Evolutionary conservation across 2,888 invertebrate species (phyloP).

Genomic region (Corythucha ciliata): DNA sequence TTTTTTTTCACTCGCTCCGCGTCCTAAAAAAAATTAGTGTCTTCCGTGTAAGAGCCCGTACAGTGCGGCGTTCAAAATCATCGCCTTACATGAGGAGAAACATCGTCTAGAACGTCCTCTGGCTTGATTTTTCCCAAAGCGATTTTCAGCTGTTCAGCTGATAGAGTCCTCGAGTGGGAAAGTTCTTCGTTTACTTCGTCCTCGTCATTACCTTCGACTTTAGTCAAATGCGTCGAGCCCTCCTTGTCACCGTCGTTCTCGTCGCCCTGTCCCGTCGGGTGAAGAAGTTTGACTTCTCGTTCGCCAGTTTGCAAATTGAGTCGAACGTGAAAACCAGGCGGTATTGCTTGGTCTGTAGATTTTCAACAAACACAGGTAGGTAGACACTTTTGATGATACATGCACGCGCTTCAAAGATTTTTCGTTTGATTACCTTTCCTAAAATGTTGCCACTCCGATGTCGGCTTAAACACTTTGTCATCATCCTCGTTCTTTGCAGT

Average conservation of each 20-base stretch:
- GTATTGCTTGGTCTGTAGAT: constrained; percentile 56
- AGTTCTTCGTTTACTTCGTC: constrained; percentile 14
- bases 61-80: constrained; percentile 7
- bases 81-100: constrained; percentile 11
- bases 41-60: neutral
- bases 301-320: constrained; percentile 65
- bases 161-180: constrained; percentile 6
- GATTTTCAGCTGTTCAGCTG: constrained; percentile 17
- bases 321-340: constrained; percentile 62
- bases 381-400: neutral
- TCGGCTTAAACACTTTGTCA: constrained; percentile 24
- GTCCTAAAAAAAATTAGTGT: constrained; percentile 37
- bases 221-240: constrained; percentile 25
- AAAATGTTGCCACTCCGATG: constrained; percentile 29
- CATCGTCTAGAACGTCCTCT: constrained; percentile 7
- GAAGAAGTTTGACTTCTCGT: constrained; percentile 64
- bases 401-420: neutral
- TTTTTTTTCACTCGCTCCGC: constrained; percentile 42
- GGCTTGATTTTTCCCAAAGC: constrained; percentile 25
- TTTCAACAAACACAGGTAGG: neutral
- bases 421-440: constrained; percentile 22
- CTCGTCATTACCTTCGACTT: constrained; percentile 25
- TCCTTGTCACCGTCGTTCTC: constrained; percentile 37
- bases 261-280: no score
- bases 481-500: constrained; percentile 12